Evolutionary conservation across 2,797 vertebrate species (phyloP).

Genomic region (Anguilla obscura): DNA sequence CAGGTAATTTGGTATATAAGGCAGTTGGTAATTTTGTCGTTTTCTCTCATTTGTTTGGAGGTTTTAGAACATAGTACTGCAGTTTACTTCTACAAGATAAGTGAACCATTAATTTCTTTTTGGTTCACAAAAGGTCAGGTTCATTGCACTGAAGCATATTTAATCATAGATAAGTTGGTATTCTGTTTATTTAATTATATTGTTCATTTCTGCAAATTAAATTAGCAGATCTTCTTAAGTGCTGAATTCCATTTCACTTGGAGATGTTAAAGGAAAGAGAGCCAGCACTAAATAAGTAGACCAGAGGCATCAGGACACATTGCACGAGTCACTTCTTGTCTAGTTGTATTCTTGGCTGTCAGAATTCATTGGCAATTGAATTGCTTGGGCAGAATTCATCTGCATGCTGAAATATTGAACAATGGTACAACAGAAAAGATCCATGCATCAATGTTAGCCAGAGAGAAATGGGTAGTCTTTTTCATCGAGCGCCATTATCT

Average conservation of each 20-base stretch:
- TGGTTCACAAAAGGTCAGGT: not conserved
- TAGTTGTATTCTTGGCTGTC: not conserved
- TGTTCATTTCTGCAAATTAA: not conserved
- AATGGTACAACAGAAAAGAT: not conserved
- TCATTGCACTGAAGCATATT: slow-evolving; percentile 12
- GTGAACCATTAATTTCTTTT: slow-evolving; percentile 20
- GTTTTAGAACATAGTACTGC: not conserved
- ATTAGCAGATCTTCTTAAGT: not conserved
- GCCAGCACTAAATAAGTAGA: not conserved
- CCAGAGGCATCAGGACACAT: not conserved
- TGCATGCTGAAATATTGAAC: not conserved
- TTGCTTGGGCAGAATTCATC: not conserved
- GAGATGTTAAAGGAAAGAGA: not conserved
- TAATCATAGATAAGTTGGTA: slow-evolving; percentile 1
- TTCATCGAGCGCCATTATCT: not conserved
- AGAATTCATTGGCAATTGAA: not conserved
- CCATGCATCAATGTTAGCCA: not conserved
- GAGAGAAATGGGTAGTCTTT: not conserved
- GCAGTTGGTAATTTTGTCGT: not conserved
- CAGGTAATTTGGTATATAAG: not conserved
- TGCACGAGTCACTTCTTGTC: not conserved
- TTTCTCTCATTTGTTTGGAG: not conserved
- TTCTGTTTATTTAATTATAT: not conserved
- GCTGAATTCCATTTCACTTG: slow-evolving; percentile 19
- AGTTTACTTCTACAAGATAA: not conserved